Evolutionary conservation across 2,113 vertebrate species (phyloP).

Genomic region (Phyllostomus hastatus): DNA sequence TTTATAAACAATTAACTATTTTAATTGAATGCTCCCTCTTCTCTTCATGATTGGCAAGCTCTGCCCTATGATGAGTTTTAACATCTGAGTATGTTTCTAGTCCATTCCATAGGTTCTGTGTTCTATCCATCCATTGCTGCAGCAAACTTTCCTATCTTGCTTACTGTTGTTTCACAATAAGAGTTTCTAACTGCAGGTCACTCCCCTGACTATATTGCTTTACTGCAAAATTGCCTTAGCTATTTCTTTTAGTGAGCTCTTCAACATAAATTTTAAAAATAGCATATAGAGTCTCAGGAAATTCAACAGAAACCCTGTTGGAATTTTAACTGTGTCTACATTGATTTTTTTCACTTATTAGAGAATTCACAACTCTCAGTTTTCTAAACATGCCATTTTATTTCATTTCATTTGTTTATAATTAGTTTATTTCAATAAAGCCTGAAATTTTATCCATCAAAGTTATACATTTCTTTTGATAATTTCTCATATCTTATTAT

Average conservation of each 20-base stretch:
- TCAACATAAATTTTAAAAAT: background rate
- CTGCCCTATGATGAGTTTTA: background rate
- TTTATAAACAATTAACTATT: background rate
- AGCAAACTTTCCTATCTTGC: background rate
- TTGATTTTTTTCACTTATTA: background rate
- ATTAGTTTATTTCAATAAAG: background rate
- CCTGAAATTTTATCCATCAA: background rate
- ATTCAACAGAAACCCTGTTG: background rate
- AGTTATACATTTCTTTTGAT: background rate
- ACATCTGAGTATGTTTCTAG: background rate
- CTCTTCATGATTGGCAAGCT: background rate
- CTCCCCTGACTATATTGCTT: background rate
- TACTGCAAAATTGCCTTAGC: background rate
- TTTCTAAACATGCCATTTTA: background rate
- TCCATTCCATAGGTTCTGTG: too few species aligned
- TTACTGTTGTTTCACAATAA: background rate
- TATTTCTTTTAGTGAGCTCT: background rate
- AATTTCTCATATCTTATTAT: background rate
- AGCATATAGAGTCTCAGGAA: background rate
- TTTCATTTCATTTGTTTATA: background rate
- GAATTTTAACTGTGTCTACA: background rate
- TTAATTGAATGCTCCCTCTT: background rate
- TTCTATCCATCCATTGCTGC: too few species aligned
- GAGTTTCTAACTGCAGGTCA: background rate
- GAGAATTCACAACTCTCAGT: background rate